Evolutionary conservation across 2,888 invertebrate genomes (phyloP), one percentile per base, ranked within the genome.

Genomic region (Eudasyphora cyanicolor): DNA sequence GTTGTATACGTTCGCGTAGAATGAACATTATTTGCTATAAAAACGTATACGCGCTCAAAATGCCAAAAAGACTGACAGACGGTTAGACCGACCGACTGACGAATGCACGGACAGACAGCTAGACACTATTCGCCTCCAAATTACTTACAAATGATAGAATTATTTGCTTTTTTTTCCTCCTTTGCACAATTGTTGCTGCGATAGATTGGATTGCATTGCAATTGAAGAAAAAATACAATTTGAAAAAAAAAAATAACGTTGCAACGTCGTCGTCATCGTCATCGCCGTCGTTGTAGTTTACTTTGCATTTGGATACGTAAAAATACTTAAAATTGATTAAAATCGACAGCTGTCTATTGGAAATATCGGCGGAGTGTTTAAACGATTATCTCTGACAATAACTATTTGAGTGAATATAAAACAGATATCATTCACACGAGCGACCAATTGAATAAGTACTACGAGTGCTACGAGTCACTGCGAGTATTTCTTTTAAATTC

Each of bases 311-410:
- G n/a, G 12, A 45, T n/a, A 45, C 6, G 12, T 38, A 35, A 54
- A 76, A 49, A 27, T 60, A 35, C 5, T n/a, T 17, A 54, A 35
- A 71, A 78, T 70, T 79, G 82, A 83, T 83, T 83, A 83, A 77
- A 79, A 83, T 83, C 82, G 82, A 83, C 82, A 83, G 82, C 82
- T 83, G 82, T 83, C 82, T 76, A 62, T 64, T 79, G 57, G 67
- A 42, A 57, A 67, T 42, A 42, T 35, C 38, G 54, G 24, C 21
- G 64, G 42, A n/a, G 67, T 24, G 42, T 64, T 78, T 14, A 79
- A 82, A 35, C 35, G 78, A 76, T 82, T 76, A 79, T 82, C 79
- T 76, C 79, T 76, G 71, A 57, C 82, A 75, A 64, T n/a, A 74
- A 51, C 57, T 27, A 57, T 51, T 5, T 10, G 51, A 38, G 21